phyloP scores from a whole-genome alignment of 2,113 vertebrate genomes.

The Pica pica region DNA sequence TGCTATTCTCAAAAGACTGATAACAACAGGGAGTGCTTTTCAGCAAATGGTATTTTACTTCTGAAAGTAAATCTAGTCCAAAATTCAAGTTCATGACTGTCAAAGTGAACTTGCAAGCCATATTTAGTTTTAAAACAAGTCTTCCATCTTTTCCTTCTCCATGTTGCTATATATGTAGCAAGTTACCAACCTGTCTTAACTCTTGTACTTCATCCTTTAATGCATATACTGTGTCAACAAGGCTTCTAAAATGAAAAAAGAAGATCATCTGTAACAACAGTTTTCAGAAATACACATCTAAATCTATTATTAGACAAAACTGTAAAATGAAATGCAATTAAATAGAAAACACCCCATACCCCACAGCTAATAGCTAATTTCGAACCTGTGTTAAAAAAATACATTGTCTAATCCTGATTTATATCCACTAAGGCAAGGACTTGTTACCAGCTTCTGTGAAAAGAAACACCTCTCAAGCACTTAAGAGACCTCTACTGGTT shows the following conservation, averaged over 20 bases:
- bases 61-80: not conserved
- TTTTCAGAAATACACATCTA: not conserved
- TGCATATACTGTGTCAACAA: constrained; percentile 94
- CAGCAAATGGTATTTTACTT: not conserved
- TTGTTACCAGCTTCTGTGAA: not conserved
- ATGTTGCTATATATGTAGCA: not conserved
- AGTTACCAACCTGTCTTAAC: constrained; percentile 85
- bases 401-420: not conserved
- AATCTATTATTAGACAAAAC: not conserved
- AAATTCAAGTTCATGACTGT: not conserved
- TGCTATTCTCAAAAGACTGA: not conserved
- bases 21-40: not conserved
- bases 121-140: not conserved
- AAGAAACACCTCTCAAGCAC: not conserved
- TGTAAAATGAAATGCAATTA: not conserved
- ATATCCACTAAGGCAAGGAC: not conserved
- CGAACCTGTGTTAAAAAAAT: not conserved
- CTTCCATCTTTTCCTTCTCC: not conserved
- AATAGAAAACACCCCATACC: not conserved
- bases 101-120: not conserved
- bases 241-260: constrained; percentile 76
- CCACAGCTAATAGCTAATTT: not conserved
- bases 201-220: constrained; percentile 92
- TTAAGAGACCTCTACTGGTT: accelerated
- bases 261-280: not conserved